A percentile compares a stretch with the other conserved stretches of the same genome.
phyloP scores from a whole-genome alignment of 2,113 vertebrate genomes.

The Clupea harengus region DNA sequence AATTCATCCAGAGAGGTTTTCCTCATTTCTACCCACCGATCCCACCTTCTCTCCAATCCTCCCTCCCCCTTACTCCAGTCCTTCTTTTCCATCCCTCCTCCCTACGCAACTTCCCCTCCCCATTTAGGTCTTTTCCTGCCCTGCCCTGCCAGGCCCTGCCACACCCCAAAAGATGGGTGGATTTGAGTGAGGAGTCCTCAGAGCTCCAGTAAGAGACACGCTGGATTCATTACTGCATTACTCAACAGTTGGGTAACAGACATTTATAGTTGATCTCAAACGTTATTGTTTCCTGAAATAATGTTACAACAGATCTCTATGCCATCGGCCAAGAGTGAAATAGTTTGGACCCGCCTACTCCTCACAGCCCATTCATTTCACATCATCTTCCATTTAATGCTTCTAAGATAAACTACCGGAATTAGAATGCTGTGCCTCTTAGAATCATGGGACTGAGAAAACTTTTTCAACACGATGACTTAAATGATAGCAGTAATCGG shows the following conservation, averaged over 20 bases:
- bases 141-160: not conserved
- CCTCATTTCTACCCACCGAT: not conserved
- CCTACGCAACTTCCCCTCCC: not conserved
- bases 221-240: not conserved
- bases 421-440: not conserved
- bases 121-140: not conserved
- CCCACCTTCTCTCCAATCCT: not conserved
- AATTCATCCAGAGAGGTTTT: not conserved
- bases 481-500: not conserved
- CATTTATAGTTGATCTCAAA: not conserved
- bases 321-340: not conserved
- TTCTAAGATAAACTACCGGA: not conserved
- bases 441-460: not conserved
- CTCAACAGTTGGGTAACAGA: not conserved
- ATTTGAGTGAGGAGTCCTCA: not conserved
- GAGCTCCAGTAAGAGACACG: not conserved
- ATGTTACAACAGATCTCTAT: not conserved
- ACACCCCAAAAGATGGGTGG: slow-evolving; percentile 1
- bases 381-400: not conserved
- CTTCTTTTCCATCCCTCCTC: slow-evolving; percentile 6
- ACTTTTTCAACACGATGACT: not conserved
- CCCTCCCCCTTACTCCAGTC: not conserved
- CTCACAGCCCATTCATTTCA: not conserved
- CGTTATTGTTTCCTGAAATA: not conserved
- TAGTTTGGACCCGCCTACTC: not conserved